Evolutionary conservation across 2,113 vertebrate species (phyloP).

Genomic region (Leucopternis melanops): DNA sequence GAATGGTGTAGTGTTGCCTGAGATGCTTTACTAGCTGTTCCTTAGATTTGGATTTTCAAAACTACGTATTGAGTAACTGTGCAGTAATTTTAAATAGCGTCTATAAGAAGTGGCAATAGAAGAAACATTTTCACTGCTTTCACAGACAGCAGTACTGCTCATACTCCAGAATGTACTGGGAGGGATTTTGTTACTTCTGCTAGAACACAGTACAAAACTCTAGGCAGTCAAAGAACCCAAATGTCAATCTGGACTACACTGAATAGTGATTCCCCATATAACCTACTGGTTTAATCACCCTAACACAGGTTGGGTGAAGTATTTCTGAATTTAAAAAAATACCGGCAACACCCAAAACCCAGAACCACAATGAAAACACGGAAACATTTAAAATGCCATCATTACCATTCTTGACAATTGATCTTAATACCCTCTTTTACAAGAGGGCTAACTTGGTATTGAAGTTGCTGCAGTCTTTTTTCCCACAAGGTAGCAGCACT

Average conservation of each 20-base stretch:
- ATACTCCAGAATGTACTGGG: neutral
- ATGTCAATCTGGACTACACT: neutral
- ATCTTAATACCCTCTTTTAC: neutral
- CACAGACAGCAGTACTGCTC: neutral
- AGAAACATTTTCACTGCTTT: neutral
- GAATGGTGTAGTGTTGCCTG: neutral
- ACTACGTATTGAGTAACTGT: neutral
- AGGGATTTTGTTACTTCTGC: neutral
- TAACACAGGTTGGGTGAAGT: neutral
- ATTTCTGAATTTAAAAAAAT: neutral
- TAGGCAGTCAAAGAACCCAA: neutral
- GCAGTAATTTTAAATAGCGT: neutral
- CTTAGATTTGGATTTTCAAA: neutral
- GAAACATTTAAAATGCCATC: neutral
- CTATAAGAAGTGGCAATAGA: neutral
- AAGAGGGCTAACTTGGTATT: neutral
- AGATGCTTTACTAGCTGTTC: neutral
- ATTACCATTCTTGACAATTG: neutral
- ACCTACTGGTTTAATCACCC: neutral
- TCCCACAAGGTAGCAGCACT: slow-evolving; percentile 36
- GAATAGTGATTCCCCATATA: neutral
- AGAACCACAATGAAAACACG: neutral
- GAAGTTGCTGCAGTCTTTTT: neutral
- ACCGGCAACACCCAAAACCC: too few species aligned
- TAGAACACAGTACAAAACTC: neutral